Conservation (phyloP, 2,888 invertebrate species). For the Melanargia galathea region DNA sequence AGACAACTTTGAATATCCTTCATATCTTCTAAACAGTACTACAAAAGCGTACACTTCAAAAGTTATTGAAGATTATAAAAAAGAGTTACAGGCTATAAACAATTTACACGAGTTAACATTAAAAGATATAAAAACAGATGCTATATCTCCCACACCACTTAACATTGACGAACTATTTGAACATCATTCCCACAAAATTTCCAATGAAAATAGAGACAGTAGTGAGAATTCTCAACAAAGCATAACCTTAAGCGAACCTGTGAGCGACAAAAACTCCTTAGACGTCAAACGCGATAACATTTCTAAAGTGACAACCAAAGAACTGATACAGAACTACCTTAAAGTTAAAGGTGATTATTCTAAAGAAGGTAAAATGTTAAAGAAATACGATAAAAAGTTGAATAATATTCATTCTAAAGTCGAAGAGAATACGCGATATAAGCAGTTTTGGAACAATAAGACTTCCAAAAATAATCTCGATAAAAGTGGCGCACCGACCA, state of each 20-base stretch:
- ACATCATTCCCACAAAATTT: constrained; percentile 52
- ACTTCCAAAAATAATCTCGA: constrained; percentile 45
- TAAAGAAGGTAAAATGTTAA: constrained; percentile 50
- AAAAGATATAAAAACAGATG: constrained; percentile 75
- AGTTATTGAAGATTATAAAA: constrained; percentile 79
- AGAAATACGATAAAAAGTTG: constrained; percentile 59
- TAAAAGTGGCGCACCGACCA: constrained; percentile 48
- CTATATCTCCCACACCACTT: constrained; percentile 70
- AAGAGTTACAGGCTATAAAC: constrained; percentile 76
- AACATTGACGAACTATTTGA: constrained; percentile 75
- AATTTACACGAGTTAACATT: constrained; percentile 73
- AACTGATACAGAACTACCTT: constrained; percentile 73
- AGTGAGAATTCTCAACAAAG: constrained; percentile 48
- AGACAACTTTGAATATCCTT: constrained; percentile 64
- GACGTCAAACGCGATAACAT: constrained; percentile 58
- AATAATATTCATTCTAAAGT: constrained; percentile 51
- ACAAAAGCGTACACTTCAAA: constrained; percentile 78
- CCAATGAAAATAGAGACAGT: constrained; percentile 50
- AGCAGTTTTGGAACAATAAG: constrained; percentile 68
- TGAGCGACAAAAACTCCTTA: constrained; percentile 49
- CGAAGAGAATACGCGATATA: constrained; percentile 50
- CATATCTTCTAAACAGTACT: constrained; percentile 71
- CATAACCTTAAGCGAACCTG: constrained; percentile 43
- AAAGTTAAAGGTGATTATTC: constrained; percentile 72
- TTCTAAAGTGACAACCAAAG: constrained; percentile 72